phyloP scores from a whole-genome alignment of 23 tunicate species.

The Ciona savignyi region DNA sequence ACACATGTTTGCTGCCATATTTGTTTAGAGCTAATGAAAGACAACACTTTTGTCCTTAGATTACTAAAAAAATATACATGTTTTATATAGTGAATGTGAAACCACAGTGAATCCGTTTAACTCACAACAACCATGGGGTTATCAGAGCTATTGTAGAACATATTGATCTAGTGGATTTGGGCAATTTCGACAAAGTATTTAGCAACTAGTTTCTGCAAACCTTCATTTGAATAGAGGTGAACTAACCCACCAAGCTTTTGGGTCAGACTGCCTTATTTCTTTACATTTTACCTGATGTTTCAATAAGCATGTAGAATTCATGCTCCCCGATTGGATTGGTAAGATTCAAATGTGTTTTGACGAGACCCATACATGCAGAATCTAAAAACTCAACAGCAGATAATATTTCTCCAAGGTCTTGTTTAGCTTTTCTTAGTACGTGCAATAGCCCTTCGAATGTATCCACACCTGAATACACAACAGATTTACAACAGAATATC shows the following conservation, averaged over 20 bases:
- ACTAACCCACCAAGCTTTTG: too few relatives aligned
- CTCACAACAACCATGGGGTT: neutral
- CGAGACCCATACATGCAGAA: slow-evolving; percentile 52
- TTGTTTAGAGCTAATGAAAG: neutral
- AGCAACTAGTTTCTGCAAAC: too few relatives aligned
- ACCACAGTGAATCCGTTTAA: too few relatives aligned
- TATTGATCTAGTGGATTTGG: too few relatives aligned
- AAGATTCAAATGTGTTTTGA: slow-evolving; percentile 32
- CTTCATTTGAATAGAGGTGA: too few relatives aligned
- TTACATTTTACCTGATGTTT: slow-evolving; percentile 97
- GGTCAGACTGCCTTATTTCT: too few relatives aligned
- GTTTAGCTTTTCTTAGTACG: slow-evolving; percentile 32
- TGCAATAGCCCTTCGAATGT: slow-evolving; percentile 48
- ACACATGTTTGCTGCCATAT: neutral
- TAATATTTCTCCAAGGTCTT: slow-evolving; percentile 67
- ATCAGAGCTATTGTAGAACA: too few relatives aligned
- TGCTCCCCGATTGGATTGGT: slow-evolving; percentile 57
- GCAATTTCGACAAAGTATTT: slow-evolving; percentile 10
- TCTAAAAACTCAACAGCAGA: slow-evolving; percentile 96
- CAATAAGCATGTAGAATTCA: slow-evolving; percentile 82
- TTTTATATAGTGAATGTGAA: neutral
- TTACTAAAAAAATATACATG: neutral
- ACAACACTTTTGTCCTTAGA: neutral
- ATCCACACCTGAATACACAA: slow-evolving; percentile 30
- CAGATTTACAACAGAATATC: neutral